These are phyloP conservation scores for Aphis craccivora DNA, from an alignment of 1,140 invertebrate genomes.

Conservation along the genomic window DNA sequence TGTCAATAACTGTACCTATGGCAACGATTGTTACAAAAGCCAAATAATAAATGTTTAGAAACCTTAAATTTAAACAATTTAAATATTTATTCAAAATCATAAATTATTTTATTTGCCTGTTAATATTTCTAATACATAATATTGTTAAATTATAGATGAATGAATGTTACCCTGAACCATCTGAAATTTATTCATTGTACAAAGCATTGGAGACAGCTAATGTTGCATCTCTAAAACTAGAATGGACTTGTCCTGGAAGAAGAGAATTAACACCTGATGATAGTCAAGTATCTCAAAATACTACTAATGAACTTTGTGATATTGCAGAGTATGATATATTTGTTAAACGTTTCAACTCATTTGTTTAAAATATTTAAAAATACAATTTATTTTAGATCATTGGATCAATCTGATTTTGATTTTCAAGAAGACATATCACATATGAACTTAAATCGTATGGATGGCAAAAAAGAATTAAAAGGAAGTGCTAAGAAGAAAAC, in stretches of 20 bases:
- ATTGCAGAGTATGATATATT: slow-evolving; percentile 54
- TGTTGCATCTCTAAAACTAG: slow-evolving; percentile 61
- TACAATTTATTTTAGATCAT: slow-evolving; percentile 59
- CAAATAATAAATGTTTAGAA: background rate
- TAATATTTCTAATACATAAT: background rate
- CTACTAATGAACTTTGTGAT: slow-evolving; percentile 55
- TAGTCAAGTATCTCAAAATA: slow-evolving; percentile 40
- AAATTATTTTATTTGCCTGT: background rate
- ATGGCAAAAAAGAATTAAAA: slow-evolving; percentile 62
- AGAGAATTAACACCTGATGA: slow-evolving; percentile 62
- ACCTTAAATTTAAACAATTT: background rate
- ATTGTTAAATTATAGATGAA: slow-evolving; percentile 54
- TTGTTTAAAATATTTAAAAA: background rate
- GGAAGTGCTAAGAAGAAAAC: slow-evolving; percentile 66
- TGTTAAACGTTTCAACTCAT: background rate
- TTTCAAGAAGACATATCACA: slow-evolving; percentile 64
- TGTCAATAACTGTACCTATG: background rate
- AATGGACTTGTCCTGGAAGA: slow-evolving; percentile 64
- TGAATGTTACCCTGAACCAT: slow-evolving; percentile 61
- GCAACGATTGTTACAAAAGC: background rate
- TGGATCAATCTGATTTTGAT: slow-evolving; percentile 64
- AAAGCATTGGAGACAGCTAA: slow-evolving; percentile 61
- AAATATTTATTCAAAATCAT: background rate
- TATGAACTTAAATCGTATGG: slow-evolving; percentile 59
- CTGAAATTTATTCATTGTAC: slow-evolving; percentile 62